Percentiles rank a stretch among this genome's conserved stretches.
These are phyloP conservation scores for Bhutanitis thaidina DNA, from an alignment of 2,888 invertebrate genomes.

Conservation along the genomic window DNA sequence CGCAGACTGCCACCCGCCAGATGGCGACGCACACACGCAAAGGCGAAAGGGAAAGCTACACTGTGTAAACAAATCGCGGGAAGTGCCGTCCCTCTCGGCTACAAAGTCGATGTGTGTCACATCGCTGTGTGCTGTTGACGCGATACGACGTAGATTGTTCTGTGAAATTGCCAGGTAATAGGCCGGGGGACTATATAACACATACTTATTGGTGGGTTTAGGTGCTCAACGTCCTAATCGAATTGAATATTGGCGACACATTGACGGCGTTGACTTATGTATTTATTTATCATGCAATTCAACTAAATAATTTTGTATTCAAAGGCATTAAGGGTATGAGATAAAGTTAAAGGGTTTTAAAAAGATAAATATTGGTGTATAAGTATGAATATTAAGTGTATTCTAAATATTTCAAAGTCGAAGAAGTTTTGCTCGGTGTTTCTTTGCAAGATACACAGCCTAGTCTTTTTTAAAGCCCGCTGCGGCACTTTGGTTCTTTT, in stretches of 20 bases:
- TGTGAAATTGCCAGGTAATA: constrained; percentile 80
- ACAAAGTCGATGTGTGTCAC: constrained; percentile 67
- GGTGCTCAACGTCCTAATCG: constrained; percentile 67
- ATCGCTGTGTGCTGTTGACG: constrained; percentile 68
- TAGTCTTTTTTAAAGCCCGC: too few relatives aligned
- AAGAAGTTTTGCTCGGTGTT: too few relatives aligned
- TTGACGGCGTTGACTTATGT: constrained; percentile 40
- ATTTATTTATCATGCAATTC: constrained; percentile 33
- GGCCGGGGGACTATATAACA: constrained; percentile 76
- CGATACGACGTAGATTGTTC: constrained; percentile 74
- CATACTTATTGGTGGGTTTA: constrained; percentile 74
- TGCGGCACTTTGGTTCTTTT: too few relatives aligned
- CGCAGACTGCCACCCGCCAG: constrained; percentile 63
- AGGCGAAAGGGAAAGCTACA: constrained; percentile 76
- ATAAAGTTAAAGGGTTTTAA: too few relatives aligned
- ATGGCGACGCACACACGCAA: constrained; percentile 68
- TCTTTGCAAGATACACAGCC: too few relatives aligned
- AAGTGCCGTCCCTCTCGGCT: constrained; percentile 67
- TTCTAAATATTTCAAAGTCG: too few relatives aligned
- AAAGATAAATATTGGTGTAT: too few relatives aligned
- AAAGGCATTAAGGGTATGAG: too few relatives aligned
- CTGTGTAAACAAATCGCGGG: constrained; percentile 76
- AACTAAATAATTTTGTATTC: not conserved
- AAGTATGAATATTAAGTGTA: too few relatives aligned
- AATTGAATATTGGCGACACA: constrained; percentile 64